Evolutionary conservation across 2,888 invertebrate genomes (phyloP).

Genomic region (Magallana nippona): DNA sequence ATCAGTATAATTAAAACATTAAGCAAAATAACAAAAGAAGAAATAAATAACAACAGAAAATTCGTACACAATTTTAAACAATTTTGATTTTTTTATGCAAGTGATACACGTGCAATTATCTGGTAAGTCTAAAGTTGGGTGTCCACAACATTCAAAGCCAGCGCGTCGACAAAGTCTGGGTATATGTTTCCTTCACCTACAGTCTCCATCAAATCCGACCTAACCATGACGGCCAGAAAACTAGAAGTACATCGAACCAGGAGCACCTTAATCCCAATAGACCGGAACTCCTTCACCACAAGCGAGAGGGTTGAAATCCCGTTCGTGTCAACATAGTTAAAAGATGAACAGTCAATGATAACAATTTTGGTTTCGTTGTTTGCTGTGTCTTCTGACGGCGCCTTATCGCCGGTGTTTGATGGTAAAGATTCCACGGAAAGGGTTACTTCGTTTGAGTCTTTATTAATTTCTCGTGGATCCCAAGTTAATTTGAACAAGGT

Average conservation of each 20-base stretch:
- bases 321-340: conserved; percentile 72
- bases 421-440: neutral
- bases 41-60: too few relatives aligned
- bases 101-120: neutral
- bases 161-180: conserved; percentile 64
- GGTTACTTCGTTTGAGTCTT: neutral
- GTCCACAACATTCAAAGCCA: neutral
- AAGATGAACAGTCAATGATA: conserved; percentile 73
- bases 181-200: conserved; percentile 59
- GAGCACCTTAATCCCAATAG: conserved; percentile 61
- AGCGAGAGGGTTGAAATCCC: conserved; percentile 68
- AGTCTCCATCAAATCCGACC: conserved; percentile 60
- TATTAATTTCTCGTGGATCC: conserved; percentile 61
- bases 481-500: conserved; percentile 69
- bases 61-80: neutral
- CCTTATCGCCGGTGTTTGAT: neutral
- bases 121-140: neutral
- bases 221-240: conserved; percentile 61
- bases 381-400: neutral
- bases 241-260: conserved; percentile 63
- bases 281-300: conserved; percentile 58
- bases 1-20: too few relatives aligned
- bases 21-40: too few relatives aligned
- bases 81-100: neutral
- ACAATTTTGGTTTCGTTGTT: conserved; percentile 48